Conservation (phyloP, 1,140 invertebrate genomes). For the Oreohelix idahoensis region DNA sequence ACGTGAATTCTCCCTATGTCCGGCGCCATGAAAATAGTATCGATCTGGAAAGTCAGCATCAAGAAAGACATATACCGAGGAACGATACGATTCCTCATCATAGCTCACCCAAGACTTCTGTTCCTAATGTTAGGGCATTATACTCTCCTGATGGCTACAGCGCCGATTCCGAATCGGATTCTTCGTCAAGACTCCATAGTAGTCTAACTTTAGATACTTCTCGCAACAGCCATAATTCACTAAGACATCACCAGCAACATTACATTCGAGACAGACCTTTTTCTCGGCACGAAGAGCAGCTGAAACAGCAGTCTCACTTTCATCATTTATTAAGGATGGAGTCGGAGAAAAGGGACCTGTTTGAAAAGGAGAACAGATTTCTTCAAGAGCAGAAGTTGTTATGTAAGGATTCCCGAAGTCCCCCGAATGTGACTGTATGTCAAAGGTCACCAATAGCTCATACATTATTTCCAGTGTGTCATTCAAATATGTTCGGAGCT, state of each 20-base stretch:
- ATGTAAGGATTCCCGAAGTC: slow-evolving; percentile 46
- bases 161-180: slow-evolving; percentile 4
- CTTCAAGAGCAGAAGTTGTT: slow-evolving; percentile 42
- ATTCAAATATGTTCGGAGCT: slow-evolving; percentile 39
- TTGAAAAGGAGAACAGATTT: slow-evolving; percentile 48
- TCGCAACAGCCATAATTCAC: not conserved
- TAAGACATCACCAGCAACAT: not conserved
- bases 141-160: slow-evolving; percentile 22
- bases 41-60: not conserved
- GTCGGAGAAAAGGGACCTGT: slow-evolving; percentile 44
- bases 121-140: not conserved
- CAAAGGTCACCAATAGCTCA: slow-evolving; percentile 46
- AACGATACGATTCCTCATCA: not conserved
- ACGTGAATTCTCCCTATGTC: not conserved
- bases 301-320: slow-evolving; percentile 18
- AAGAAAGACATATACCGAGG: not conserved
- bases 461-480: slow-evolving; percentile 42
- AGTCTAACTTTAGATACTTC: not conserved
- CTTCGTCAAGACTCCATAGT: not conserved
- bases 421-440: slow-evolving; percentile 63
- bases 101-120: not conserved
- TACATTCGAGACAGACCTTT: not conserved
- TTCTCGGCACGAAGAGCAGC: slow-evolving; percentile 17
- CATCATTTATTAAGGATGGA: slow-evolving; percentile 30
- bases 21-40: not conserved